Conservation (phyloP, 1,140 invertebrate species). For the Macrostomum lignano region DNA sequence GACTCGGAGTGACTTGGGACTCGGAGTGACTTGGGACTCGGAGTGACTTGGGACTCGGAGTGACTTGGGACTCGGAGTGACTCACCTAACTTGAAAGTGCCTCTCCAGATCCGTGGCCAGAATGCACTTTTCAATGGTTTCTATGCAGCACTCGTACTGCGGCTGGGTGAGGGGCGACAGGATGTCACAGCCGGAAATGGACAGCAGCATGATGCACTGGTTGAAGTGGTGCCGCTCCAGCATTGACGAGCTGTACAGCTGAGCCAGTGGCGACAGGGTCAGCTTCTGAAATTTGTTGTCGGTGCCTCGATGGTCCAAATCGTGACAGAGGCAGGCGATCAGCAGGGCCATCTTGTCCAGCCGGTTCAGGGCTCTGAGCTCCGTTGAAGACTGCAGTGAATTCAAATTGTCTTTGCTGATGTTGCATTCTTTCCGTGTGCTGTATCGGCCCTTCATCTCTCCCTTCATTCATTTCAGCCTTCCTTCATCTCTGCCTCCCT, state of each 20-base stretch:
- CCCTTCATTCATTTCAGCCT: too few relatives aligned
- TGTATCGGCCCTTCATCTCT: too few relatives aligned
- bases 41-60: too few relatives aligned
- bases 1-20: too few relatives aligned
- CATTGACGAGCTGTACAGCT: conserved; percentile 69
- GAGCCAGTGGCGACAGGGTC: conserved; percentile 43
- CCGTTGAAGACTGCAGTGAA: too few relatives aligned
- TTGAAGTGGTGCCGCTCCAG: conserved; percentile 95
- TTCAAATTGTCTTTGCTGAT: too few relatives aligned
- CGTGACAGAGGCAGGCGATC: conserved; percentile 24
- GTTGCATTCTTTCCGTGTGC: too few relatives aligned
- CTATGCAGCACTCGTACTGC: conserved; percentile 61
- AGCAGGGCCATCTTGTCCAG: conserved; percentile 18
- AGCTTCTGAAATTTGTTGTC: conserved; percentile 17
- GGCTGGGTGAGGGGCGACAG: conserved; percentile 53
- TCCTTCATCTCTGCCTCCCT: too few relatives aligned
- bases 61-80: too few relatives aligned
- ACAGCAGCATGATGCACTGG: conserved; percentile 84
- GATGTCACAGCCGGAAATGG: conserved; percentile 52
- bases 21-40: too few relatives aligned
- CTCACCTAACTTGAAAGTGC: too few relatives aligned
- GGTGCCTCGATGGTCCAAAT: conserved; percentile 27
- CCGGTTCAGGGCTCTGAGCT: too few relatives aligned
- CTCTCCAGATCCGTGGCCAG: conserved; percentile 69
- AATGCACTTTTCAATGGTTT: conserved; percentile 64